Evolutionary conservation across 2,797 vertebrate species (phyloP), one percentile per base, ranked within the genome.

Genomic region (Oreochromis mossambicus): DNA sequence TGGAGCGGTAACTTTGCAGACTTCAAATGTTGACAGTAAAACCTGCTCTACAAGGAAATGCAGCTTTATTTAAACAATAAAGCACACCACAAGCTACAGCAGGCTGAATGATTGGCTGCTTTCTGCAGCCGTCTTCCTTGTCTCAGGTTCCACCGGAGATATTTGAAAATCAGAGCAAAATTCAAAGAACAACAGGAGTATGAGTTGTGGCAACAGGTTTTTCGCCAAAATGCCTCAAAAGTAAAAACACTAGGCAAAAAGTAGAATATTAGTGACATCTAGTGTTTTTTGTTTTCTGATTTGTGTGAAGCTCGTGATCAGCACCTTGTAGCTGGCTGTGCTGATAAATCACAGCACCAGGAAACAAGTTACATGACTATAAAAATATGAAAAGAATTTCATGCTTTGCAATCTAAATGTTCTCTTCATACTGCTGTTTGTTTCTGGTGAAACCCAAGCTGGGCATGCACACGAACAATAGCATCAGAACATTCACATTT

Each of bases 41-140:
- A 96, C 95, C 93, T 21, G 96, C 94, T 92, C 83, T 24, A 96
- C 95, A 4, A 96, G 96, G 95, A 96, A 95, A 88, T 12, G 48
- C 58, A 24, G 63, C 55, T 85, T 46, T 75, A 77, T 86, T 85
- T 87, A 54, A 87, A 85, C 34, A 86, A 78, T 21, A 0, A 21
- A 12, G 3, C 36, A 34, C 29, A 8, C 6, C 24, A 32, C 21
- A 21, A 10, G 29, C 38, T n/a, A 41, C 13, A 46, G 48, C 21
- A 21, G 70, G 32, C 3, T 6, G 19, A 51, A 43, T 21, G 6
- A 11, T 43, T 29, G 1, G 1, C 63, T 17, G 21, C 38, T 61
- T 78, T 7, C 19, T 15, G 5, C 38, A 2, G 3, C 19, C 1
- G 12, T 14, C 61, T 77, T 83, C 79, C 81, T 89, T 11, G 79